A percentile compares a stretch with the other conserved stretches of the same genome.
These are phyloP conservation scores for Poeciliopsis paucimaculata DNA, from an alignment of 2,797 vertebrate species.

Conservation along the genomic window DNA sequence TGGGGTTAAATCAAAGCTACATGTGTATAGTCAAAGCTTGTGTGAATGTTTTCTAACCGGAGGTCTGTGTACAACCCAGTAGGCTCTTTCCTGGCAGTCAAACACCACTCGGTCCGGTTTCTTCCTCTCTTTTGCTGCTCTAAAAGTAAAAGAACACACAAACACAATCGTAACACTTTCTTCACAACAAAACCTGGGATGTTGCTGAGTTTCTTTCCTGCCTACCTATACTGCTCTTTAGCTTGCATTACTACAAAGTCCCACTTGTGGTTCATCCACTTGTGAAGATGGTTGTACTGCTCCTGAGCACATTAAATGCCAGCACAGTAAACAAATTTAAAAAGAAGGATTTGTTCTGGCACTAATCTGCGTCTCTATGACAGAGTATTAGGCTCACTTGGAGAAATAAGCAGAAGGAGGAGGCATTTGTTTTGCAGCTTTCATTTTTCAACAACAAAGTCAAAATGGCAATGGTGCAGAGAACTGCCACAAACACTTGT, in stretches of 20 bases:
- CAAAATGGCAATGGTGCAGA: background rate
- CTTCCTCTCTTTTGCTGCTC: constrained; percentile 93
- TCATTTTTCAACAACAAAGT: background rate
- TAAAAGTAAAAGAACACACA: constrained; percentile 57
- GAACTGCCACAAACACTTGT: background rate
- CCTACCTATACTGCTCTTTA: constrained; percentile 95
- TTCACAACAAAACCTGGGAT: background rate
- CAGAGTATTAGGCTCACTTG: background rate
- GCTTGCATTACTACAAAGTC: constrained; percentile 98
- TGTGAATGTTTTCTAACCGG: constrained; percentile 84
- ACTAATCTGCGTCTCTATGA: background rate
- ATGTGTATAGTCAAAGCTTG: background rate
- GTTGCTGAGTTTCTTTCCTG: constrained; percentile 1
- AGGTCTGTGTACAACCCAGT: constrained; percentile 94
- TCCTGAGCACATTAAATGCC: constrained; percentile 80
- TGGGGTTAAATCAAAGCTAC: background rate
- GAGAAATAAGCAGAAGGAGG: background rate
- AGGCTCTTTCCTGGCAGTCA: constrained; percentile 96
- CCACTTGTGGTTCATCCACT: constrained; percentile 99
- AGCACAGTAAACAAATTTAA: background rate
- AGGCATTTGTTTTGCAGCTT: background rate
- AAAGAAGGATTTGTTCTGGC: background rate
- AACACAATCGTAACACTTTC: background rate
- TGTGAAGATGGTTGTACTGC: constrained; percentile 92
- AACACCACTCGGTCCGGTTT: constrained; percentile 92